Evolutionary conservation across 2,888 invertebrate genomes (phyloP), one percentile per base, ranked within the genome.

Genomic region (Tetropium fuscum): DNA sequence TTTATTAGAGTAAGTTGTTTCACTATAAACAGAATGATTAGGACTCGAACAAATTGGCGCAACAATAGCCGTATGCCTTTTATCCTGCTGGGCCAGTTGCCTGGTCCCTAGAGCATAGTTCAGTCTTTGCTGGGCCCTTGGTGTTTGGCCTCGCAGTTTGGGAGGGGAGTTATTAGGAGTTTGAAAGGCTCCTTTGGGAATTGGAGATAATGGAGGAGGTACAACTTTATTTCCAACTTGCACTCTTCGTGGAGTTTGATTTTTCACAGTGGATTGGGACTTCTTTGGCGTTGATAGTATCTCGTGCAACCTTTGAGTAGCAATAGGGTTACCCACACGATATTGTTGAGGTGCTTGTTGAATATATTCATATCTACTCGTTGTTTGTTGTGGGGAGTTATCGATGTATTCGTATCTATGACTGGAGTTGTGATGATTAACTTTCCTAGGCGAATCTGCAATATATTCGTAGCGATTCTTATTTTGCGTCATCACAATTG

Each of bases 241-340:
- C 1, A 66, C 19, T 32, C 61, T 49, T 13, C 69, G 48, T 44
- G 66, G 58, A 18, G 67, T 44, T 25, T 13, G n/a, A 2, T 44
- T 22, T 16, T 10, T 44, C 5, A 16, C 16, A 1, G 30, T 30
- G 10, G 25, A 13, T 6, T 25, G 22, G 1, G 13, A 53, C 32
- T 72, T 71, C 40, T 88, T 84, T 0, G 92, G 92, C 0, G 92
- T 92, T 1, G 90, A 88, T 0, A 92, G 75, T 2, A 92, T 76
- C 70, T 92, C 92, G 77, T 92, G 91, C 0, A 93, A 80, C 71
- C 90, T 92, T 72, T 91, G 90, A 0, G 92, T 92, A 0, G 92
- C 92, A 15, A 86, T 85, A 0, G 89, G 81, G 77, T 89, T 89
- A 87, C 45, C 86, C 79, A 1, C 87, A 78, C 65, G 53, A 47